Evolutionary conservation across 1,140 invertebrate species (phyloP), one percentile per base, ranked within the genome.

Genomic region (Chironomus striatipennis): DNA sequence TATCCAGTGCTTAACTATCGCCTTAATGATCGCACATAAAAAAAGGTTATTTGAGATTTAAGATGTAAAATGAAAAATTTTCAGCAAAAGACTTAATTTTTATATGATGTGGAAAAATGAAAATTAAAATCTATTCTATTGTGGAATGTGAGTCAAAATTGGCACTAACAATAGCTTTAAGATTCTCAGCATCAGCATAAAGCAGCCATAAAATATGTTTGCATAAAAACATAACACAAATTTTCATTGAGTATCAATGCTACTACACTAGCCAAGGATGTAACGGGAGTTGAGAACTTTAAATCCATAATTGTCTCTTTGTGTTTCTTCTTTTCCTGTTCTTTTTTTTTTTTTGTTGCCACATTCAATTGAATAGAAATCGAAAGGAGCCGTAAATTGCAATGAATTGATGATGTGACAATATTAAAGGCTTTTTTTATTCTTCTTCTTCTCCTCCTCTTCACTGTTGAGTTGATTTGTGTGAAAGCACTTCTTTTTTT

Each of bases 371-470:
- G 47, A 57, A 57, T 57, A 57, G 47, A 57, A 12, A 15, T 57
- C 47, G 47, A 5, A 57, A 57, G 47, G 47, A 57, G 24, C 47
- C 47, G n/a, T 57, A 57, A 57, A 57, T 57, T 57, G 47, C 12
- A 57, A n/a, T 57, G 12, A 57, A 57, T 57, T 57, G 47, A 57
- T 57, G 47, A n/a, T 57, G 47, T 57, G 47, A 57, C 47, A 57
- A 57, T 57, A 57, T 57, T 57, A 57, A 57, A n/a, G n/a, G 12
- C n/a, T n/a, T 34, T 34, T 34, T 34, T 34, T 34, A 34, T 5
- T n/a, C n/a, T n/a, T n/a, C n/a, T n/a, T n/a, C n/a, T n/a, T n/a
- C 24, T 34, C 24, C 24, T 34, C 24, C 5, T 34, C 24, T 34
- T 34, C 24, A 34, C 24, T 34, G 24, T 34, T 57, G 47, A 47